Evolutionary conservation across 2,888 invertebrate species (phyloP), one percentile per base, ranked within the genome.

Genomic region (Endomychus coccineus): DNA sequence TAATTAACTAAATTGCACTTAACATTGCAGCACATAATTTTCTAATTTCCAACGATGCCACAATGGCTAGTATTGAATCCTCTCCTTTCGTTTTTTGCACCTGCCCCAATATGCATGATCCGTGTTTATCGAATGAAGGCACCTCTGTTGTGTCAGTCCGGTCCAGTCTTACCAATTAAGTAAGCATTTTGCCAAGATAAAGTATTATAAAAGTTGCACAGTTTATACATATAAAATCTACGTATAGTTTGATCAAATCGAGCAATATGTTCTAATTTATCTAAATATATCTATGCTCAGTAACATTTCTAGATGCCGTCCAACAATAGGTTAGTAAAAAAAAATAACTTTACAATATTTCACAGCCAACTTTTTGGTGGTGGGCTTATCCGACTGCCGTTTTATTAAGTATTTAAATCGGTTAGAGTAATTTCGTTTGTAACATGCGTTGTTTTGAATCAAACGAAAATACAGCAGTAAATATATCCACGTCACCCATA

Each of bases 361-460:
- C 67, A 67, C 67, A 67, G 67, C 67, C 67, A 62, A 61, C 64
- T 55, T 52, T 58, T 58, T 58, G 63, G 62, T 64, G 63, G 62
- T 58, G 55, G 56, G 45, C 46, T n/a, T 42, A 44, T 46, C 50
- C 45, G 43, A 47, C 51, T 50, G 46, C 49, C 46, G 39, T 38
- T 45, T 31, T 15, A 24, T 34, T 37, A 37, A 37, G 36, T 37
- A 37, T 25, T 37, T 28, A n/a, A n/a, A n/a, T n/a, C n/a, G n/a
- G n/a, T 23, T 11, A 11, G 12, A 23, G 10, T 12, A 24, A 11
- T 5, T 11, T 12, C 24, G 12, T n/a, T 24, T 24, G 24, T 24
- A 12, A n/a, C n/a, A n/a, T n/a, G n/a, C n/a, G n/a, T n/a, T n/a
- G n/a, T 28, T 12, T 14, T 15, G 15, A 15, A 15, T 15, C 15